phyloP scores from a whole-genome alignment of 2,113 vertebrate species.

The Brachypteracias leptosomus region DNA sequence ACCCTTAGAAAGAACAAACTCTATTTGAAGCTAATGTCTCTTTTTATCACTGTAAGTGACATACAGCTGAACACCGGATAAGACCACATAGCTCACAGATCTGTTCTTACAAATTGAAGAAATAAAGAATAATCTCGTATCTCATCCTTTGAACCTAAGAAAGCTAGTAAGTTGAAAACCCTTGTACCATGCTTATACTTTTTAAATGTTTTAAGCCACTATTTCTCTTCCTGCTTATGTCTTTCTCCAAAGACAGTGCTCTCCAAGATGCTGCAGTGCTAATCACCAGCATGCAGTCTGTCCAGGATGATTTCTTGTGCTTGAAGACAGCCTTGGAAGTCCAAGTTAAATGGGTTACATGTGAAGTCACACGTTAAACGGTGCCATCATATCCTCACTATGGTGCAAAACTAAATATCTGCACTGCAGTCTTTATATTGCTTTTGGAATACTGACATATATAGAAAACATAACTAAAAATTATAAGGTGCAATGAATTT shows the following conservation, averaged over 20 bases:
- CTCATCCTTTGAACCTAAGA: neutral
- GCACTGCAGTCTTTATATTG: neutral
- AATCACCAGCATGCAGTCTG: neutral
- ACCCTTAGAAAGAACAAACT: neutral
- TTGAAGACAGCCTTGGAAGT: neutral
- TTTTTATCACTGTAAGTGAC: neutral
- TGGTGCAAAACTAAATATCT: neutral
- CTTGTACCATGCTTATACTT: neutral
- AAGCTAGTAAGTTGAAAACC: neutral
- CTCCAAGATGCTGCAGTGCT: neutral
- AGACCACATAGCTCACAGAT: neutral
- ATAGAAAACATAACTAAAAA: neutral
- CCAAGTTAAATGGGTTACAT: neutral
- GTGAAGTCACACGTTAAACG: neutral
- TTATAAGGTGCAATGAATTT: neutral
- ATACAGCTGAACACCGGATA: neutral
- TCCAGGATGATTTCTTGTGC: neutral
- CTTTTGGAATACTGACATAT: neutral
- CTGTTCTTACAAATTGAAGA: neutral
- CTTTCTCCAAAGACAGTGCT: neutral
- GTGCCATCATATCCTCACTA: neutral
- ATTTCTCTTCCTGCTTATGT: neutral
- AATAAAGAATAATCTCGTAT: neutral
- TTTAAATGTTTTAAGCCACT: neutral
- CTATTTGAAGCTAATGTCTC: neutral